Evolutionary conservation across 1,140 invertebrate species (phyloP).

Genomic region (Caerostris darwini): DNA sequence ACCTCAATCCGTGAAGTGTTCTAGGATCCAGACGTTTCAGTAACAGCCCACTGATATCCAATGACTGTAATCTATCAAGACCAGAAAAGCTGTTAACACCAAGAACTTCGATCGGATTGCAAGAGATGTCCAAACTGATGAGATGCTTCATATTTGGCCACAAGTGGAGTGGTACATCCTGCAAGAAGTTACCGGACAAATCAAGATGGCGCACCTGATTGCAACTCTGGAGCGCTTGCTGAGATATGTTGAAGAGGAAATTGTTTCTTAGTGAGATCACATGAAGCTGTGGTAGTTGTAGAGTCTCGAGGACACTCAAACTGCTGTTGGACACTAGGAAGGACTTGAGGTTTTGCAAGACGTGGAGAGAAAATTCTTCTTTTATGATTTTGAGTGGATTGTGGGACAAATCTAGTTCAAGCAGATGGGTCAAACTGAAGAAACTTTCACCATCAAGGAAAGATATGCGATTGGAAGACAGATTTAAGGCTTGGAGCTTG

Average conservation of each 20-base stretch:
- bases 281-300: conserved; percentile 64
- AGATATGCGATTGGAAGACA: conserved; percentile 86
- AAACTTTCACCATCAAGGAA: conserved; percentile 88
- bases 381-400: conserved; percentile 85
- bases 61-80: conserved; percentile 70
- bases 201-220: conserved; percentile 71
- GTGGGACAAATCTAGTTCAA: conserved; percentile 89
- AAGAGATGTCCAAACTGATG: conserved; percentile 58
- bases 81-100: conserved; percentile 76
- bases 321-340: conserved; percentile 52
- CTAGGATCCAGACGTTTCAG: conserved; percentile 77
- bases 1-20: conserved; percentile 78
- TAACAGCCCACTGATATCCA: conserved; percentile 78
- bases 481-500: conserved; percentile 65
- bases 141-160: conserved; percentile 73
- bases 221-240: conserved; percentile 14
- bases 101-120: conserved; percentile 78
- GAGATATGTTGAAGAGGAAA: conserved; percentile 69
- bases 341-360: neutral
- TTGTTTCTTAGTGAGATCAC: conserved; percentile 72
- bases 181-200: conserved; percentile 75
- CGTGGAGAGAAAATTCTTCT: neutral
- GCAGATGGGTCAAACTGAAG: conserved; percentile 87
- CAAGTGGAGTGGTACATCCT: conserved; percentile 75
- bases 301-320: neutral